Percentiles rank a stretch among this genome's conserved stretches.
Evolutionary conservation across 2,888 invertebrate species (phyloP).

Genomic region (Ceraclea dissimilis): DNA sequence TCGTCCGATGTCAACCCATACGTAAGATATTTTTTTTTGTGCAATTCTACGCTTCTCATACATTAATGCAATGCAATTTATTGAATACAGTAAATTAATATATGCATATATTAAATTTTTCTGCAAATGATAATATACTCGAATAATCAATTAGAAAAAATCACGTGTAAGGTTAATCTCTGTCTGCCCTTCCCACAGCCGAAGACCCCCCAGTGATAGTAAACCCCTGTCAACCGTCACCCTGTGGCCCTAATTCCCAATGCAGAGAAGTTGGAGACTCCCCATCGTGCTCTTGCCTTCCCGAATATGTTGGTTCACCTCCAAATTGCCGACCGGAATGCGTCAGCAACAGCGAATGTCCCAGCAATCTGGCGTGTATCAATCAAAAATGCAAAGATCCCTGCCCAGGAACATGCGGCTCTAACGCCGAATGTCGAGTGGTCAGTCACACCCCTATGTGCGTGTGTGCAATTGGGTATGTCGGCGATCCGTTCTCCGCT

Average conservation of each 20-base stretch:
- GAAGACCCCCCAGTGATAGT: conserved; percentile 36
- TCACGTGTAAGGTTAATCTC: background rate
- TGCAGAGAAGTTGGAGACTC: conserved; percentile 63
- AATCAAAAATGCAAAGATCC: conserved; percentile 76
- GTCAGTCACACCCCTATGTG: conserved; percentile 75
- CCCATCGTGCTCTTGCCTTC: conserved; percentile 70
- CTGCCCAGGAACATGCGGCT: conserved; percentile 69
- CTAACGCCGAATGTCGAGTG: conserved; percentile 61
- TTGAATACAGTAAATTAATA: no score
- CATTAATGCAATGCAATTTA: no score
- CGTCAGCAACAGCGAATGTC: conserved; percentile 67
- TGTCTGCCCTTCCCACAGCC: conserved; percentile 30
- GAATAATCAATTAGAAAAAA: background rate
- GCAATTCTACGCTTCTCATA: no score
- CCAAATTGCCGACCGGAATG: conserved; percentile 75
- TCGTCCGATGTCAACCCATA: conserved; percentile 55
- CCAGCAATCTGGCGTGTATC: conserved; percentile 64
- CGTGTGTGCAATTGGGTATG: conserved; percentile 58
- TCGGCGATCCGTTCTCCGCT: conserved; percentile 68
- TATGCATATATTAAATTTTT: background rate
- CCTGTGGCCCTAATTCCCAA: conserved; percentile 70
- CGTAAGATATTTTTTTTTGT: conserved; percentile 50
- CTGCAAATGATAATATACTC: background rate
- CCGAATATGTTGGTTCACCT: conserved; percentile 65
- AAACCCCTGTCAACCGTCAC: conserved; percentile 51